phyloP scores from a whole-genome alignment of 2,113 vertebrate species.

The Nothobranchius furzeri region DNA sequence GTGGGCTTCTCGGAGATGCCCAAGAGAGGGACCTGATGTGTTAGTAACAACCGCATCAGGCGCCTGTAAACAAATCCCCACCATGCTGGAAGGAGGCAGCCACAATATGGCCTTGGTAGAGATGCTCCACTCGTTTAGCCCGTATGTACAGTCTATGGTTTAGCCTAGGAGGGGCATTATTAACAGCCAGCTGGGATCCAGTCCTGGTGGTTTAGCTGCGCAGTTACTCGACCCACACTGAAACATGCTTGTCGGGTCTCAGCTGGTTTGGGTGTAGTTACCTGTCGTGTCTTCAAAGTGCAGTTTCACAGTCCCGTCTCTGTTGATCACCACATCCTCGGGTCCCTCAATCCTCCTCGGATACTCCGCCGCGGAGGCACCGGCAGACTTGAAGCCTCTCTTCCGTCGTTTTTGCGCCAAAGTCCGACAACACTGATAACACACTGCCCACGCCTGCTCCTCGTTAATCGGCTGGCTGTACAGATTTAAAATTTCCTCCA shows the following conservation, averaged over 20 bases:
- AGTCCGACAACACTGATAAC: slow-evolving; percentile 88
- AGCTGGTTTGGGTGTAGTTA: slow-evolving; percentile 45
- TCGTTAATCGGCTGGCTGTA: slow-evolving; percentile 97
- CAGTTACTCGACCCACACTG: background rate
- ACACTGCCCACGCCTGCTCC: slow-evolving; percentile 97
- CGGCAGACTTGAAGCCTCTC: slow-evolving; percentile 52
- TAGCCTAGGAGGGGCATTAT: slow-evolving; percentile 29
- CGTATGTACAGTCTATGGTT: too few species aligned
- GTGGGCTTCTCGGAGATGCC: background rate
- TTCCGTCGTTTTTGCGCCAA: slow-evolving; percentile 76
- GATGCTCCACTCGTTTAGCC: slow-evolving; percentile 43
- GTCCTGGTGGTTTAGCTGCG: slow-evolving; percentile 2
- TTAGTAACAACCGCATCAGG: slow-evolving; percentile 29
- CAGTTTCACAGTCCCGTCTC: slow-evolving; percentile 84
- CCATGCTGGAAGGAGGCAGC: slow-evolving; percentile 59
- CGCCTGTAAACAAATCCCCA: slow-evolving; percentile 65
- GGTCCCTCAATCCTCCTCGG: slow-evolving; percentile 76
- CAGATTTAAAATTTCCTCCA: slow-evolving; percentile 88
- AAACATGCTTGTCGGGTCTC: background rate
- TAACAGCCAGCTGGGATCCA: background rate
- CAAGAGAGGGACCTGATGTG: slow-evolving; percentile 18
- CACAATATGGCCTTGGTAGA: slow-evolving; percentile 60
- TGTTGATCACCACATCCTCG: slow-evolving; percentile 82
- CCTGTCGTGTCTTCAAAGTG: slow-evolving; percentile 63
- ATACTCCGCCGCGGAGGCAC: slow-evolving; percentile 34